Evolutionary conservation across 2,888 invertebrate genomes (phyloP).

Genomic region (Geophilus truncorum): DNA sequence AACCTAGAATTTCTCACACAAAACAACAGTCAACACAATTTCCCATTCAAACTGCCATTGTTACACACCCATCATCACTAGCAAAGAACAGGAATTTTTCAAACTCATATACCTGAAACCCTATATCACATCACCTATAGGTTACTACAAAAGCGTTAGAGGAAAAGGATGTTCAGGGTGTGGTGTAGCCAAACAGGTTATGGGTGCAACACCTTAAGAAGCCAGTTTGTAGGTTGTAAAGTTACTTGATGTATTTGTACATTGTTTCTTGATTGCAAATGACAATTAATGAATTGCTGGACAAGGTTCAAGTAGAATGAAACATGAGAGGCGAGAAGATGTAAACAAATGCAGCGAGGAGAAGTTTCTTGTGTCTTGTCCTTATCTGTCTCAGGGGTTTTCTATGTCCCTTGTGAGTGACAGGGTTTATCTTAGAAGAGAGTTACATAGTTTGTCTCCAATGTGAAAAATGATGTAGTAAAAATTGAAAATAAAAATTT

Average conservation of each 20-base stretch:
- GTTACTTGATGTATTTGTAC: neutral
- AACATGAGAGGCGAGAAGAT: neutral
- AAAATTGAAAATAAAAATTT: no score
- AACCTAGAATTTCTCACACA: no score
- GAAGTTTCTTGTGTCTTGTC: neutral
- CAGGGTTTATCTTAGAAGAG: neutral
- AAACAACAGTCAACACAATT: no score
- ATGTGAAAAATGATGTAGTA: neutral
- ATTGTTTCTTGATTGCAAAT: neutral
- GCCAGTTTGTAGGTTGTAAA: neutral
- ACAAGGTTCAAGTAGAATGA: neutral
- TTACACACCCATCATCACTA: no score
- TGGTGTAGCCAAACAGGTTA: neutral
- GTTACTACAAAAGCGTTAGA: neutral
- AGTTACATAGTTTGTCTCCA: neutral
- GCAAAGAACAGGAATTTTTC: neutral
- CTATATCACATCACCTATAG: neutral
- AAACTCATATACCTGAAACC: neutral
- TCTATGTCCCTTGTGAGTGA: neutral
- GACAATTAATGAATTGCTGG: neutral
- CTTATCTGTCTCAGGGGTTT: slow-evolving; percentile 6
- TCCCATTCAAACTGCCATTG: no score
- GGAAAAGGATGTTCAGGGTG: neutral
- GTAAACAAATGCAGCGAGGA: neutral
- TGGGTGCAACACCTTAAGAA: neutral